A percentile compares a stretch with the other conserved stretches of the same genome.
Conservation (phyloP, 2,888 invertebrate species). For the Chrysopilus asiliformis region DNA sequence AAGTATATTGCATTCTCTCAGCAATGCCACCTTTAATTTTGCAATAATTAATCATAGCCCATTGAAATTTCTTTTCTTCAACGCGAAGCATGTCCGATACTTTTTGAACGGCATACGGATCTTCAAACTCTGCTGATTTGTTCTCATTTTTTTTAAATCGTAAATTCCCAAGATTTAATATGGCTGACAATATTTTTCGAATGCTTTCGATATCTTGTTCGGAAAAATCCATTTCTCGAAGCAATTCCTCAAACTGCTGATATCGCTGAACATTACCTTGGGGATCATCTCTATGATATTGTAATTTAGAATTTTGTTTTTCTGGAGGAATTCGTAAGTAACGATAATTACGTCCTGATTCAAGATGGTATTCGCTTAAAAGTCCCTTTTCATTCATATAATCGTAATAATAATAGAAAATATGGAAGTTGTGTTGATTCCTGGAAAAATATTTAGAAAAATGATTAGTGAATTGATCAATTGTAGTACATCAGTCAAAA, state of each 20-base stretch:
- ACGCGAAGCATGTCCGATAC: constrained; percentile 63
- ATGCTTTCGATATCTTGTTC: constrained; percentile 56
- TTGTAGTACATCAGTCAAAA: no score
- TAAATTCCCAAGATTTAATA: constrained; percentile 66
- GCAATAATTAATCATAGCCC: constrained; percentile 79
- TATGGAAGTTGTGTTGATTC: constrained; percentile 76
- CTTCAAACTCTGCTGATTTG: constrained; percentile 55
- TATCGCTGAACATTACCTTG: constrained; percentile 50
- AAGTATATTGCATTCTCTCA: constrained; percentile 45
- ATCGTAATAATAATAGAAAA: constrained; percentile 83
- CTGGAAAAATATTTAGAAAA: no score
- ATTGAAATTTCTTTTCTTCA: constrained; percentile 68
- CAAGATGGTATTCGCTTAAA: constrained; percentile 52
- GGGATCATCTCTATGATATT: constrained; percentile 50
- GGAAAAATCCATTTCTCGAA: constrained; percentile 56
- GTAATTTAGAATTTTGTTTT: constrained; percentile 39
- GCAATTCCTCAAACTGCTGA: constrained; percentile 46
- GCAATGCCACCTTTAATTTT: constrained; percentile 52
- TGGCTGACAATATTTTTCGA: constrained; percentile 56
- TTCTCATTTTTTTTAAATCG: constrained; percentile 54
- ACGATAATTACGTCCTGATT: constrained; percentile 54
- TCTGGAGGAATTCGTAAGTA: constrained; percentile 55
- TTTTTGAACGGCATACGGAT: constrained; percentile 52
- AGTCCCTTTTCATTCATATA: constrained; percentile 56
- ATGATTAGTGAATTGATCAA: no score